Evolutionary conservation across 2,113 vertebrate genomes (phyloP).

Genomic region (Aramus guarauna): DNA sequence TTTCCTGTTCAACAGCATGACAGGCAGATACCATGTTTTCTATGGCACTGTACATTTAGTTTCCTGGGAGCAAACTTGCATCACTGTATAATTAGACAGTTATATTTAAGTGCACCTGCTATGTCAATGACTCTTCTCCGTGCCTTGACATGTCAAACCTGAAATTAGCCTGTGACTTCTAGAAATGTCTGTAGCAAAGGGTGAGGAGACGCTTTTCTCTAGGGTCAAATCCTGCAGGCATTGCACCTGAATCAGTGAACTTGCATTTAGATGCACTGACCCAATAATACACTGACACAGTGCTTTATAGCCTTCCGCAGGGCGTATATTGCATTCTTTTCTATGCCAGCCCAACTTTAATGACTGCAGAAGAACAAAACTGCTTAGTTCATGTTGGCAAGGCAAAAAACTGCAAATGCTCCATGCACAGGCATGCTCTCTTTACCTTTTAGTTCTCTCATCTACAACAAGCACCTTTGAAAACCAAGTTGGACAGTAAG

Average conservation of each 20-base stretch:
- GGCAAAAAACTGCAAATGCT: not conserved
- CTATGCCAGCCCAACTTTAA: not conserved
- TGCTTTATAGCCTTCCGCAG: not conserved
- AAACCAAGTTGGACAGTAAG: not conserved
- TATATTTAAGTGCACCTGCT: constrained; percentile 63
- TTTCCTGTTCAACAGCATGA: constrained; percentile 2
- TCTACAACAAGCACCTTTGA: not conserved
- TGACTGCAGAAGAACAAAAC: not conserved
- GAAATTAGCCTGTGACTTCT: constrained; percentile 36
- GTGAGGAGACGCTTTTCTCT: not conserved
- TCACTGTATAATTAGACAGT: constrained; percentile 50
- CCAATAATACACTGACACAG: not conserved
- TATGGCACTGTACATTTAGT: constrained; percentile 40
- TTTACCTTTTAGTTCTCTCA: not conserved
- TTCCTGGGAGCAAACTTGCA: constrained; percentile 55
- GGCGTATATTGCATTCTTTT: not conserved
- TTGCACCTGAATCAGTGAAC: not conserved
- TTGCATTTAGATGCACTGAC: not conserved
- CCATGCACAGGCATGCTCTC: not conserved
- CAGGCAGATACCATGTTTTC: not conserved
- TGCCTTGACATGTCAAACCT: constrained; percentile 36
- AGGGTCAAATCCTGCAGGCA: not conserved
- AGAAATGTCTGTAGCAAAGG: not conserved
- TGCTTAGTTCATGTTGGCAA: not conserved
- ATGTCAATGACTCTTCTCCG: constrained; percentile 16